These are phyloP conservation scores for Metellina segmentata DNA, from an alignment of 2,888 invertebrate species.

Conservation along the genomic window DNA sequence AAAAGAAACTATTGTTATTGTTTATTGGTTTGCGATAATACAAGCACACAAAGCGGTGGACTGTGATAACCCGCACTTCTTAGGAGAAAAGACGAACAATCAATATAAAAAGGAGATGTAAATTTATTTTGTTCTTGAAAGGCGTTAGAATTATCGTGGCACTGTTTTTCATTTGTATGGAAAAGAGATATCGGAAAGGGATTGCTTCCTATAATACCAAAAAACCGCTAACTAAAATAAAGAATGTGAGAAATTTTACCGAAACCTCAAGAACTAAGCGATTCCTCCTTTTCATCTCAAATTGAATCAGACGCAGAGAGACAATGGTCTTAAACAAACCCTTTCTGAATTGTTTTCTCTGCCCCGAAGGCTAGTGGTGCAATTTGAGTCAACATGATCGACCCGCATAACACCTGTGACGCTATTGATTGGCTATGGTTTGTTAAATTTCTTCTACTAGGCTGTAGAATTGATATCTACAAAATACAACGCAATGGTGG, in stretches of 20 bases:
- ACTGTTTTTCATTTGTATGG: not conserved
- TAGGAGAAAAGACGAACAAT: not conserved
- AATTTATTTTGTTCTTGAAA: not conserved
- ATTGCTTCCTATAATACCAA: not conserved
- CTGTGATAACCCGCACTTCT: not conserved
- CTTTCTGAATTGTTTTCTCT: constrained; percentile 25
- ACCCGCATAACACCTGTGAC: constrained; percentile 47
- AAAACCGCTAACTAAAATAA: not conserved
- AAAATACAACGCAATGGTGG: not conserved
- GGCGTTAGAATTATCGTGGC: not conserved
- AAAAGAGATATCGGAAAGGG: not conserved
- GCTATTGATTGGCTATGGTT: constrained; percentile 33
- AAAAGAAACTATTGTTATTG: not conserved
- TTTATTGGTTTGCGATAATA: not conserved
- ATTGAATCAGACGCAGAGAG: constrained; percentile 41
- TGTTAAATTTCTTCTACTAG: not conserved
- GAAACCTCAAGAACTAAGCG: not conserved
- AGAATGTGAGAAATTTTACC: not conserved
- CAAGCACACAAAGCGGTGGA: not conserved
- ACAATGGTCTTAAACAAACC: constrained; percentile 50
- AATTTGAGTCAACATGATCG: constrained; percentile 54
- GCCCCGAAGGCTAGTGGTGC: constrained; percentile 17
- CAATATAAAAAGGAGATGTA: not conserved
- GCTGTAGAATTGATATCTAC: not conserved
- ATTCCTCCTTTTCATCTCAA: constrained; percentile 19